Evolutionary conservation across 2,797 vertebrate species (phyloP).

Genomic region (Acipenser oxyrinchus): DNA sequence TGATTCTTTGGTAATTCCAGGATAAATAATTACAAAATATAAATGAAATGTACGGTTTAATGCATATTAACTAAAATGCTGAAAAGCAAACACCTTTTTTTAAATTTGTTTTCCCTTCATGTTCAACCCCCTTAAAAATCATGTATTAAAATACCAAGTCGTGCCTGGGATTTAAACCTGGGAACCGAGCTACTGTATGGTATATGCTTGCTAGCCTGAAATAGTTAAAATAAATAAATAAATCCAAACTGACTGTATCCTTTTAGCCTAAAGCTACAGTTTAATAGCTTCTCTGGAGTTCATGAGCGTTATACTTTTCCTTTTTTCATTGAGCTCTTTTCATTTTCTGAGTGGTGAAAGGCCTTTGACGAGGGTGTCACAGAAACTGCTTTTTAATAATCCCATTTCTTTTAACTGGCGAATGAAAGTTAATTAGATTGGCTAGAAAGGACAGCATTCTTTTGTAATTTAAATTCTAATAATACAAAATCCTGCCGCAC

Average conservation of each 20-base stretch:
- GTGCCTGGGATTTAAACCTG: too few relatives aligned
- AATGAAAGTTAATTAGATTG: constrained; percentile 71
- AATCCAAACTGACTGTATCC: constrained; percentile 60
- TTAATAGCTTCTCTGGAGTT: constrained; percentile 66
- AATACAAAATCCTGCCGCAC: constrained; percentile 6
- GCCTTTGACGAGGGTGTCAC: constrained; percentile 62
- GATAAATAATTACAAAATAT: too few relatives aligned
- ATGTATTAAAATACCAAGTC: too few relatives aligned
- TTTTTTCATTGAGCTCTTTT: constrained; percentile 31
- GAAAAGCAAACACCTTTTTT: too few relatives aligned
- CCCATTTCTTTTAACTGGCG: constrained; percentile 63
- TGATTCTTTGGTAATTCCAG: too few relatives aligned
- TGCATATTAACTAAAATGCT: too few relatives aligned
- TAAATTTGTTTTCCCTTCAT: too few relatives aligned
- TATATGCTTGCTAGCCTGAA: constrained; percentile 35
- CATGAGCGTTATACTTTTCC: constrained; percentile 56
- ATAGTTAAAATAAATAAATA: constrained; percentile 49
- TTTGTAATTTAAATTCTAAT: constrained; percentile 74
- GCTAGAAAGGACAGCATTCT: constrained; percentile 65
- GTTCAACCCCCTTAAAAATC: too few relatives aligned
- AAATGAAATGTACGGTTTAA: too few relatives aligned
- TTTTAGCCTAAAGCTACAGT: constrained; percentile 65
- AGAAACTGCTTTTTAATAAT: constrained; percentile 72
- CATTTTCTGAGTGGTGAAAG: constrained; percentile 42
- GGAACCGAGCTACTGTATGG: too few relatives aligned